Evolutionary conservation across 2,113 vertebrate species (phyloP).

Genomic region (Pantherophis guttatus): DNA sequence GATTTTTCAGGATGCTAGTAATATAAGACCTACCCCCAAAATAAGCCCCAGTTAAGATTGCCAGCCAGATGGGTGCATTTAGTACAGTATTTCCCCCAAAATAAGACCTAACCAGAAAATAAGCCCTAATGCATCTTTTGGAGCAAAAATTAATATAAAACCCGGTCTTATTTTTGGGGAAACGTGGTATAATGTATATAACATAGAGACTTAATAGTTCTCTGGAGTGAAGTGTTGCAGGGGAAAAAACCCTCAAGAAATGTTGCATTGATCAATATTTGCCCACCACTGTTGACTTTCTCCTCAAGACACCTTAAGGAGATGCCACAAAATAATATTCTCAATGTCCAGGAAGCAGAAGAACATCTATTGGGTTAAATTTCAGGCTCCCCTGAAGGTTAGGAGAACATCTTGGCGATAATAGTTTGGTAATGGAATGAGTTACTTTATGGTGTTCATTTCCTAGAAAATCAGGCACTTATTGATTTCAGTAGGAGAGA

Average conservation of each 20-base stretch:
- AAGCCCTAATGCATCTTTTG: too few relatives aligned
- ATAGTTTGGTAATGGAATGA: background rate
- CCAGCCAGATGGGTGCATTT: too few relatives aligned
- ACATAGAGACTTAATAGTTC: too few relatives aligned
- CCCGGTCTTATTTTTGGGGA: too few relatives aligned
- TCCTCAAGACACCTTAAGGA: background rate
- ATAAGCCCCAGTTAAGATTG: too few relatives aligned
- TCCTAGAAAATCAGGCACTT: background rate
- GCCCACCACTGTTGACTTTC: background rate
- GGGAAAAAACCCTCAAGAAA: too few relatives aligned
- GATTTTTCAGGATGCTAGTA: too few relatives aligned
- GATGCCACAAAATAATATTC: background rate
- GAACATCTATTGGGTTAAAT: background rate
- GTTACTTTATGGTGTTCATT: background rate
- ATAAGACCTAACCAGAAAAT: too few relatives aligned
- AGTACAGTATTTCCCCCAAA: too few relatives aligned
- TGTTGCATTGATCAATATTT: background rate
- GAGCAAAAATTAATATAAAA: too few relatives aligned
- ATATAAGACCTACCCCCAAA: too few relatives aligned
- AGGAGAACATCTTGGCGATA: background rate
- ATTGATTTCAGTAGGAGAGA: background rate
- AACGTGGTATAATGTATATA: too few relatives aligned
- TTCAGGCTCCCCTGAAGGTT: background rate
- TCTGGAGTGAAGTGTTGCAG: background rate
- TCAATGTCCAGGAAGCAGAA: background rate